These are phyloP conservation scores for Numenius phaeopus DNA, from an alignment of 2,797 vertebrate species.

Conservation along the genomic window DNA sequence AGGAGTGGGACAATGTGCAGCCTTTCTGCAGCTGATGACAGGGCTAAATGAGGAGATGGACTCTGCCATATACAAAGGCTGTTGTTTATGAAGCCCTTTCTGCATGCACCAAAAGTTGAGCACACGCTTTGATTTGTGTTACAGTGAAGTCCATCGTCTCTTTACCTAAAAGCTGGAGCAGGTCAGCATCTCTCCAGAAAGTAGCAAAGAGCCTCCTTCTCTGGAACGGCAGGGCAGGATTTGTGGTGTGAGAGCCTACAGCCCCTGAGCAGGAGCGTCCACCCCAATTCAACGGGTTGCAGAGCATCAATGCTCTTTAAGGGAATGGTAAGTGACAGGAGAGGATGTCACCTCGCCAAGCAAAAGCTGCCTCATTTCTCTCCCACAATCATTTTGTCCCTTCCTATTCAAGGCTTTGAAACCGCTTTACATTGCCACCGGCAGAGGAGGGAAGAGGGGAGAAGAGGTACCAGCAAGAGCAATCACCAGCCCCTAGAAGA, in stretches of 20 bases:
- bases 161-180: background rate
- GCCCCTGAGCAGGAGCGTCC: background rate
- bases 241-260: background rate
- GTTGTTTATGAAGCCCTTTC: background rate
- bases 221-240: background rate
- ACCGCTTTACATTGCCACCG: background rate
- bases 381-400: background rate
- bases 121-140: background rate
- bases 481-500: background rate
- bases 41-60: background rate
- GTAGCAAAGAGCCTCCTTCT: background rate
- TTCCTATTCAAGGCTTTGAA: background rate
- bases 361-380: background rate
- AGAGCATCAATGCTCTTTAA: background rate
- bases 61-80: background rate
- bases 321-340: background rate
- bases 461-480: background rate
- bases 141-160: background rate
- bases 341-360: background rate
- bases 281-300: background rate
- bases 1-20: background rate
- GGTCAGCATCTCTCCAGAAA: background rate
- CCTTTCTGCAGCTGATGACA: background rate
- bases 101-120: fast-evolving
- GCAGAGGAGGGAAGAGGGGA: background rate